Evolutionary conservation across 2,888 invertebrate genomes (phyloP).

Genomic region (Xylocampa areola): DNA sequence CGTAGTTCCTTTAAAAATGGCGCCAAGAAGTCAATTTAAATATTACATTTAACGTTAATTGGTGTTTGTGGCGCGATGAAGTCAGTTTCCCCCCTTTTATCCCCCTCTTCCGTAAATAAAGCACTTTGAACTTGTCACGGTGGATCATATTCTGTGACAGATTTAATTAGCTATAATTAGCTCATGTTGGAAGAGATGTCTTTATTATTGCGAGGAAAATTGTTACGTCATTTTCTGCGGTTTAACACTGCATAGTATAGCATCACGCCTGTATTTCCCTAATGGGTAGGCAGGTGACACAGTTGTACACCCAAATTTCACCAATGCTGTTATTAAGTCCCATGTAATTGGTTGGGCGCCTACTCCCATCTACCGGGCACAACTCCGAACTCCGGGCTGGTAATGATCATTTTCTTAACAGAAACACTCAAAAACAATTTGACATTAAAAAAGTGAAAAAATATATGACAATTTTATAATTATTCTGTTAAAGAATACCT

Average conservation of each 20-base stretch:
- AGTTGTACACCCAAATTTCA: no score
- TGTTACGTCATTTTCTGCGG: constrained; percentile 1
- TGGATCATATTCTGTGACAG: constrained; percentile 23
- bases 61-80: constrained; percentile 11
- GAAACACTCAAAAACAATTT: no score
- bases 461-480: no score
- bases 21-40: constrained; percentile 30
- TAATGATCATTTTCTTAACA: no score
- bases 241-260: neutral
- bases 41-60: constrained; percentile 29
- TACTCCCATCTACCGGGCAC: no score
- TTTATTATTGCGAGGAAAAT: constrained; percentile 7
- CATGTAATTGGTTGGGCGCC: no score
- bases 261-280: no score
- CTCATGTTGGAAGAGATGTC: constrained; percentile 16
- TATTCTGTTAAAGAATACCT: no score
- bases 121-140: constrained; percentile 48
- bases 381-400: no score
- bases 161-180: constrained; percentile 36
- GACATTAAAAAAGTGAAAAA: no score
- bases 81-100: constrained; percentile 30
- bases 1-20: constrained; percentile 7
- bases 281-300: no score
- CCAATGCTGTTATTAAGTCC: no score
- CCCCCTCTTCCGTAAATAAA: constrained; percentile 19